Conservation (phyloP, 1,140 invertebrate genomes). For the Vanessa tameamea region DNA sequence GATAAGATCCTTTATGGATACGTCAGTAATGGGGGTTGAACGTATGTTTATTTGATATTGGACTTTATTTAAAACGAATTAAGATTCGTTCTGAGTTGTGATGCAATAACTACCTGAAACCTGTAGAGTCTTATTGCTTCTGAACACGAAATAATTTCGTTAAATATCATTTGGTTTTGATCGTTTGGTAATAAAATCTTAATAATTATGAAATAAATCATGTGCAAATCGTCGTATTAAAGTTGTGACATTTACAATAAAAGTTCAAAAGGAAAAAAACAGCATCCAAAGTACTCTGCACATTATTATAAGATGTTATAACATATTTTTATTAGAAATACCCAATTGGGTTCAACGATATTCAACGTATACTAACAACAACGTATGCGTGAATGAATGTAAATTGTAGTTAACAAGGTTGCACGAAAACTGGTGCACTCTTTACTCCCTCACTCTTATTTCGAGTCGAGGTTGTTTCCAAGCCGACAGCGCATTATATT, state of each 20-base stretch:
- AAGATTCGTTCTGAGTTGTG: conserved; percentile 1
- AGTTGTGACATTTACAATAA: neutral
- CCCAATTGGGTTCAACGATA: too few relatives aligned
- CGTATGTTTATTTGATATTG: neutral
- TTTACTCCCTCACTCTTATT: too few relatives aligned
- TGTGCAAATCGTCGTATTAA: neutral
- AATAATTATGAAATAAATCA: neutral
- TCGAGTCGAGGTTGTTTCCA: too few relatives aligned
- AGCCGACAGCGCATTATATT: too few relatives aligned
- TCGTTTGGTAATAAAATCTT: neutral
- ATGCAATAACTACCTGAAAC: conserved; percentile 6
- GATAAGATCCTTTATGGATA: conserved; percentile 24
- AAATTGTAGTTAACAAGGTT: too few relatives aligned
- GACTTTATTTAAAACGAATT: neutral
- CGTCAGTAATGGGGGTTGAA: neutral
- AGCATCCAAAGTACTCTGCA: too few relatives aligned
- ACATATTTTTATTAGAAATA: too few relatives aligned
- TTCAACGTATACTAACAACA: too few relatives aligned
- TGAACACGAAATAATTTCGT: conserved; percentile 18
- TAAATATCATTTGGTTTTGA: conserved; percentile 6
- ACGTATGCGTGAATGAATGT: too few relatives aligned
- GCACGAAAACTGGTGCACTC: too few relatives aligned
- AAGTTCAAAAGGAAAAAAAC: neutral
- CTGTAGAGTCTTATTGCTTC: conserved; percentile 16
- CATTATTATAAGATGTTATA: too few relatives aligned